These are phyloP conservation scores for Phania funesta DNA, from an alignment of 2,888 invertebrate genomes.

Conservation along the genomic window DNA sequence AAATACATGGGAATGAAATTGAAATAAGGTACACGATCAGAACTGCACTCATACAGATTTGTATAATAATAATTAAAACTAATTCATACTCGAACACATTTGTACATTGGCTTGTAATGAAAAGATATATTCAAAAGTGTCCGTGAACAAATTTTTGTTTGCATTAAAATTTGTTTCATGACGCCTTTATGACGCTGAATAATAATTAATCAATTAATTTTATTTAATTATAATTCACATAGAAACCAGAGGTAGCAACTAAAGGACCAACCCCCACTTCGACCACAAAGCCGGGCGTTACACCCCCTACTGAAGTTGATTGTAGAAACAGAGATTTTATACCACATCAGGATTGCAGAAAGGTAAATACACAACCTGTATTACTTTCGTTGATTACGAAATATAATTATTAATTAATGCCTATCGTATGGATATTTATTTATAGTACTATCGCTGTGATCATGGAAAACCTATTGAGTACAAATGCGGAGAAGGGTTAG, in stretches of 20 bases:
- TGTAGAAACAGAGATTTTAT: conserved; percentile 83
- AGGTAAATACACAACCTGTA: conserved; percentile 78
- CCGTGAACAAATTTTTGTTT: no score
- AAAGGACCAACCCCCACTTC: conserved; percentile 65
- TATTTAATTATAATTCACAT: conserved; percentile 34
- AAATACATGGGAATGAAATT: no score
- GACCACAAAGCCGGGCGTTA: conserved; percentile 50
- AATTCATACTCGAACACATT: no score
- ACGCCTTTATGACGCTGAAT: neutral
- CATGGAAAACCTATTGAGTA: conserved; percentile 88
- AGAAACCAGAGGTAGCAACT: conserved; percentile 73
- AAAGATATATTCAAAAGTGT: no score
- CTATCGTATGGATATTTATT: neutral
- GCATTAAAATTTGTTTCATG: no score
- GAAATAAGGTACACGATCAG: no score
- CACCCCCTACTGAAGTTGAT: conserved; percentile 76
- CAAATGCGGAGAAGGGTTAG: conserved; percentile 87
- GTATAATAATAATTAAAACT: no score
- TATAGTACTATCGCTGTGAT: conserved; percentile 92
- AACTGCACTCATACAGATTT: no score
- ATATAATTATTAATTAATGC: neutral
- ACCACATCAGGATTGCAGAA: conserved; percentile 83
- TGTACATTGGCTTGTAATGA: no score
- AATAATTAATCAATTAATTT: neutral
- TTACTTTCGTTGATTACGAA: neutral